Conservation (phyloP, 2,888 invertebrate species). For the Lepidonotus clava region DNA sequence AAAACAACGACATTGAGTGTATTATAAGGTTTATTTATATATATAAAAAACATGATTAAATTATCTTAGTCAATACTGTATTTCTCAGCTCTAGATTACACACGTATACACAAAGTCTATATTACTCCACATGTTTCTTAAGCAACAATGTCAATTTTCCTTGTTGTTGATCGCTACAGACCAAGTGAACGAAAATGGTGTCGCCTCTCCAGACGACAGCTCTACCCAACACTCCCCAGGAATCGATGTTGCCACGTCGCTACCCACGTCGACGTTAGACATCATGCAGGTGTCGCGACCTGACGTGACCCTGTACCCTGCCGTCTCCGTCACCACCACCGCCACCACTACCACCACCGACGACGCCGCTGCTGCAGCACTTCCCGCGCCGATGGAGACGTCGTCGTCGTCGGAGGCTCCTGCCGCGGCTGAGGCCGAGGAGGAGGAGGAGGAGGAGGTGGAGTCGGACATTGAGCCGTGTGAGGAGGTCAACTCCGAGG, state of each 20-base stretch:
- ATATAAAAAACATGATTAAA: no score
- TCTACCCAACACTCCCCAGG: neutral
- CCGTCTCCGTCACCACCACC: neutral
- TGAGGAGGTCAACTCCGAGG: conserved; percentile 16
- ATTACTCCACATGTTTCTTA: no score
- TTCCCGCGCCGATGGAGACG: no score
- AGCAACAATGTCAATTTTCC: no score
- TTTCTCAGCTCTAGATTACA: no score
- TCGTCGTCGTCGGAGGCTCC: neutral
- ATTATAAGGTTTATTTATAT: no score
- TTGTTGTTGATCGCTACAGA: no score
- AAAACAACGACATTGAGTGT: no score
- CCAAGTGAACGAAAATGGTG: neutral
- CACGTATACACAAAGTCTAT: no score
- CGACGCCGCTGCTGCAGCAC: neutral
- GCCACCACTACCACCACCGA: neutral
- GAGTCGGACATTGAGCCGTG: neutral
- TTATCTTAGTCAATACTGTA: no score
- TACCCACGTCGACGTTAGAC: neutral
- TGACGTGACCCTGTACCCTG: neutral
- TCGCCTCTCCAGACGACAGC: neutral
- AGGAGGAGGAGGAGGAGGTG: neutral
- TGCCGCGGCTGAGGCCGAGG: neutral
- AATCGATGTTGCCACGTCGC: no score
- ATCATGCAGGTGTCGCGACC: neutral